Percentiles rank a stretch among this genome's conserved stretches.
Conservation (phyloP, 2,797 vertebrate genomes). For the Prunella strophiata region DNA sequence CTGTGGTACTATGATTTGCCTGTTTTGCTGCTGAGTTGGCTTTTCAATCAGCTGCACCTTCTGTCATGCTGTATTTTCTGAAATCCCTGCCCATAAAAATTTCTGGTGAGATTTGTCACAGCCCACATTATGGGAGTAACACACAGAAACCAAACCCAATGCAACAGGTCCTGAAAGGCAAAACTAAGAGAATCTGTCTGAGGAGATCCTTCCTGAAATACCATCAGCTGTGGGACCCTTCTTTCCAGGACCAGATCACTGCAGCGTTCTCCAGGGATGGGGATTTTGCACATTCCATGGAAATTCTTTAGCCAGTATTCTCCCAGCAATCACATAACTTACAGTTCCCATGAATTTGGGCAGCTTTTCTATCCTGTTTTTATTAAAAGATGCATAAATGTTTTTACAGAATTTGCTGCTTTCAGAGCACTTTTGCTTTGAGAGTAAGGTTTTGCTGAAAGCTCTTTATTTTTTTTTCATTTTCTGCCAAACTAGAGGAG, state of each 20-base stretch:
- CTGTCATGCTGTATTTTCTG: not conserved
- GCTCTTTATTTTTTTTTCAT: too few relatives aligned
- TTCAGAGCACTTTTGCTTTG: too few relatives aligned
- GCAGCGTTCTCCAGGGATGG: not conserved
- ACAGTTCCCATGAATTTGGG: not conserved
- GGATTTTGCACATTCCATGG: not conserved
- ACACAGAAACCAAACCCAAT: not conserved
- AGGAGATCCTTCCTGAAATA: not conserved
- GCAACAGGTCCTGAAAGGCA: not conserved
- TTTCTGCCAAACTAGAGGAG: too few relatives aligned
- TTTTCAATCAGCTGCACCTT: not conserved
- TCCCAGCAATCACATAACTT: not conserved
- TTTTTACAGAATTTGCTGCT: too few relatives aligned
- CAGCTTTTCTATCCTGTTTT: not conserved
- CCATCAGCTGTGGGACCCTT: not conserved
- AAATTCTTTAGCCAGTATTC: not conserved
- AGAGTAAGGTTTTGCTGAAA: too few relatives aligned
- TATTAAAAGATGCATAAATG: not conserved
- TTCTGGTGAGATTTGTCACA: not conserved
- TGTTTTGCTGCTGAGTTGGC: not conserved
- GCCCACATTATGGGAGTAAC: not conserved
- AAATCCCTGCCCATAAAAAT: not conserved
- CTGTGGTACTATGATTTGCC: not conserved
- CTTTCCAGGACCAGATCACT: not conserved
- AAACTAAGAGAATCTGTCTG: not conserved